Conservation (phyloP, 2,888 invertebrate genomes). For the Cylloceria caligata region DNA sequence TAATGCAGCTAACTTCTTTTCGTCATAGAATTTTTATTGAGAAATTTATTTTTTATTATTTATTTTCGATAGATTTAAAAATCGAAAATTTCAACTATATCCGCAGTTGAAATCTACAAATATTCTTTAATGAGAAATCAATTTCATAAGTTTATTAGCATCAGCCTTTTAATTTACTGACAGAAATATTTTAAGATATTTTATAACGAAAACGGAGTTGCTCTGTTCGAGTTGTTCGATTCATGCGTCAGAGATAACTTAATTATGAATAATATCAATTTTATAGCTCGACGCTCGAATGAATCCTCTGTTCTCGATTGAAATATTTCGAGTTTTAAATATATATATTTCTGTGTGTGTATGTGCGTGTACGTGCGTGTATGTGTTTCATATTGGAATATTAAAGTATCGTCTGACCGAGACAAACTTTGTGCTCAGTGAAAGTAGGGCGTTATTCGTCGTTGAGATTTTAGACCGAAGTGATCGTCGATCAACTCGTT, state of each 20-base stretch:
- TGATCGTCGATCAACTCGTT: constrained; percentile 5
- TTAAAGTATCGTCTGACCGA: background rate
- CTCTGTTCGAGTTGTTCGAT: background rate
- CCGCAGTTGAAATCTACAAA: background rate
- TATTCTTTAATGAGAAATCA: background rate
- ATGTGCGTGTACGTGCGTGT: background rate
- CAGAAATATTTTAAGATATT: background rate
- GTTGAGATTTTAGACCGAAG: constrained; percentile 36
- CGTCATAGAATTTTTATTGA: background rate
- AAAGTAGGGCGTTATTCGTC: constrained; percentile 43
- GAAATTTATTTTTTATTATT: background rate
- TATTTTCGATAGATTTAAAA: background rate
- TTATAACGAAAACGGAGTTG: background rate
- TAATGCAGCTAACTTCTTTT: background rate
- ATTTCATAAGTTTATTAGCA: background rate
- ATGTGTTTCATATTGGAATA: background rate
- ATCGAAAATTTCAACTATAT: background rate
- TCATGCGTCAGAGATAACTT: background rate
- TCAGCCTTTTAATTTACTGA: background rate
- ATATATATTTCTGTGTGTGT: too few species aligned
- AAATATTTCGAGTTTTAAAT: background rate
- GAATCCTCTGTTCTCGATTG: constrained; percentile 12
- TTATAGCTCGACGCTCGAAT: background rate
- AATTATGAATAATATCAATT: background rate
- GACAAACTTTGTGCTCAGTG: background rate